Percentiles rank a stretch among this genome's conserved stretches.
These are phyloP conservation scores for Bryconaethiops microstoma DNA, from an alignment of 2,797 vertebrate species.

Conservation along the genomic window DNA sequence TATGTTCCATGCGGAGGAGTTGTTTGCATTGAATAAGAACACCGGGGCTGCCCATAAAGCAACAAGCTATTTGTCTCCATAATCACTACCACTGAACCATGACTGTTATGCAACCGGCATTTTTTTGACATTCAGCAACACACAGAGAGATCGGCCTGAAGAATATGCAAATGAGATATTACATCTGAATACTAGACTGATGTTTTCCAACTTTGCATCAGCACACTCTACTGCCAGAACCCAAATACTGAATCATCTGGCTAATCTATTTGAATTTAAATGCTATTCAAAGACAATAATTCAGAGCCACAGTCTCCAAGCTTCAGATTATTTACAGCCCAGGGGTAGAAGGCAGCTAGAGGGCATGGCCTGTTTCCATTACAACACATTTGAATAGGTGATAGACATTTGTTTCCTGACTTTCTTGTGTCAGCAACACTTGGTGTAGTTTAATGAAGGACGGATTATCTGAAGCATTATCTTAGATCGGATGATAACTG, in stretches of 20 bases:
- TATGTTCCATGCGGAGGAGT: not conserved
- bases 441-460: too few relatives aligned
- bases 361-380: not conserved
- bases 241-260: not conserved
- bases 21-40: not conserved
- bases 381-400: too few relatives aligned
- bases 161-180: not conserved
- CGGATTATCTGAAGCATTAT: too few relatives aligned
- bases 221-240: not conserved
- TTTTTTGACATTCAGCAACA: not conserved
- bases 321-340: constrained; percentile 13
- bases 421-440: too few relatives aligned
- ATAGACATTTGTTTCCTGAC: too few relatives aligned
- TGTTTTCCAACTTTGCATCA: not conserved
- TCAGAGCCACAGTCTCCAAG: not conserved
- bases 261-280: not conserved
- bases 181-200: not conserved
- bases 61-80: constrained; percentile 4
- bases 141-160: not conserved
- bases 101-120: not conserved
- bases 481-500: too few relatives aligned
- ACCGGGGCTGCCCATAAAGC: not conserved
- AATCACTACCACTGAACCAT: not conserved
- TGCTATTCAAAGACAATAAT: constrained; percentile 10
- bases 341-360: not conserved